Evolutionary conservation across 2,113 vertebrate species (phyloP), one percentile per base, ranked within the genome.

Genomic region (Cyprinodon variegatus): DNA sequence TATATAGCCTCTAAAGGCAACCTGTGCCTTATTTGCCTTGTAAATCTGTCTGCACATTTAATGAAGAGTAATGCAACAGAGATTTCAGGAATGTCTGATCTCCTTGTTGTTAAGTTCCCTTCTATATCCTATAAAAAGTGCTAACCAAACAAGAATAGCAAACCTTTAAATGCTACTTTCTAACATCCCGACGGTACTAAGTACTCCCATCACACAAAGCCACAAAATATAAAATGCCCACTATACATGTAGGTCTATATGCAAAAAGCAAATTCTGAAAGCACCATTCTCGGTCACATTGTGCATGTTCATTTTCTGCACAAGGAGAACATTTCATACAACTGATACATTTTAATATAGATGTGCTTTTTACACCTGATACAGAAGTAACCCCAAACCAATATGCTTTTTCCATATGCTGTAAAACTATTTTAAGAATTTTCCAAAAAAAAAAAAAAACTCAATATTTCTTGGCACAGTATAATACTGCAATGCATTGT

Each of bases 1-100:
- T 92, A 93, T 93, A 94, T 90, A 94, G 89, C 91, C 92, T 92
- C 78, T 65, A 57, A 46, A 94, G 96, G 96, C 96, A 96, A 93
- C 96, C 97, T 88, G 95, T 97, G 96, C 96, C 97, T 66, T 66
- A 11, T 65, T 40, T 22, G 15, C 64, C 38, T 4, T 12, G 85
- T 93, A 90, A 89, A 90, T 90, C 88, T 88, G 90, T 91, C 88
- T 88, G 90, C 91, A 94, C 86, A 87, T 82, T 74, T 79, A 93
- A 87, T 87, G 70, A 93, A 92, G 91, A 71, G 63, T 90, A 91
- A 85, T 82, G 81, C 85, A 86, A 88, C 71, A 84, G 20, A 0
- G 77, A 83, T 77, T 72, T 84, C 85, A 82, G 86, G 89, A 94
- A 91, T 90, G 88, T 90, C 83, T 89, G 83, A 83, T 85, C 88